A percentile compares a stretch with the other conserved stretches of the same genome.
Evolutionary conservation across 2,113 vertebrate genomes (phyloP).

Genomic region (Coturnix japonica): DNA sequence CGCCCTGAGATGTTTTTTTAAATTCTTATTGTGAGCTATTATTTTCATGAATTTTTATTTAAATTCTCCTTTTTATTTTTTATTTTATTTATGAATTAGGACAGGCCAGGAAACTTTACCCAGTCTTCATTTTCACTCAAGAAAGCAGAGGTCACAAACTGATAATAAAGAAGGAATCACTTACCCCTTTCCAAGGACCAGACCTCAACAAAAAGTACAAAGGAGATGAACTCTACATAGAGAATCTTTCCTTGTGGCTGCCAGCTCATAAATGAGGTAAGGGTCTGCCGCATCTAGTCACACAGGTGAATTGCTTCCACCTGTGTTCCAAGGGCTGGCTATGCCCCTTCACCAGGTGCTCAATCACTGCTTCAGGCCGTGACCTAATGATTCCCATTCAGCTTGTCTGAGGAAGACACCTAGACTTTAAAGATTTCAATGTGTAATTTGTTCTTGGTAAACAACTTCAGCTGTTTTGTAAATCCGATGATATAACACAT

Average conservation of each 20-base stretch:
- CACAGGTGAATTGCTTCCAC: no score
- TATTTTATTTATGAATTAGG: fast-evolving
- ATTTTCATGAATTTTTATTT: not conserved
- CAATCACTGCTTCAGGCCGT: no score
- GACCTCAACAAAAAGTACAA: no score
- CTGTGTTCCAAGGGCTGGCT: no score
- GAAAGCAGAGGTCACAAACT: no score
- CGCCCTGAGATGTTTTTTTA: not conserved
- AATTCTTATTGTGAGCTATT: not conserved
- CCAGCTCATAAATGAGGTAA: no score
- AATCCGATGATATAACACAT: not conserved
- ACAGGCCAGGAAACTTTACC: not conserved
- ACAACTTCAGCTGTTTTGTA: not conserved
- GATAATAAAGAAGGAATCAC: no score
- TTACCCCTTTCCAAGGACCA: no score
- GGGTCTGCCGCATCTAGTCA: no score
- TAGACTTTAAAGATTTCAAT: not conserved
- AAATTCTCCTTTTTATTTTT: not conserved
- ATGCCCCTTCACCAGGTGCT: no score
- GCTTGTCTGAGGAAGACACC: fast-evolving
- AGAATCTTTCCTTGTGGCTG: no score
- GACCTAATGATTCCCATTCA: not conserved
- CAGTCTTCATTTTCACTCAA: not conserved
- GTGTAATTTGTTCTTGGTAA: not conserved
- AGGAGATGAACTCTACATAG: no score